Evolutionary conservation across 2,113 vertebrate species (phyloP).

Genomic region (Glareola pratincola): DNA sequence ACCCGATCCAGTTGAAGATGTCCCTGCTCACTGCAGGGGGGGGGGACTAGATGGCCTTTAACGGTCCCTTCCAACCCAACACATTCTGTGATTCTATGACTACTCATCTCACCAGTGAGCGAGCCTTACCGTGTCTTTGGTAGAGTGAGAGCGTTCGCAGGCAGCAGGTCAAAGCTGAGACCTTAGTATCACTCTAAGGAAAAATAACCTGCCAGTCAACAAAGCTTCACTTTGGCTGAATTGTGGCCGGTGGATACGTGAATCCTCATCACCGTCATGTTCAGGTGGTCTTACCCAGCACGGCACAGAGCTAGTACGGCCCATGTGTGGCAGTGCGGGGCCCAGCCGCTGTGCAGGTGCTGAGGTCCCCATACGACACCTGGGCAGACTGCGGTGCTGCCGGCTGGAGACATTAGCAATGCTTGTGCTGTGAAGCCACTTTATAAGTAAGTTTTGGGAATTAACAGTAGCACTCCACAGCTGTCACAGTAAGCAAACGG

Average conservation of each 20-base stretch:
- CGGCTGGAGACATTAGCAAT: not conserved
- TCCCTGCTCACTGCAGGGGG: too few relatives aligned
- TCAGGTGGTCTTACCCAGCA: not conserved
- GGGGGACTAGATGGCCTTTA: too few relatives aligned
- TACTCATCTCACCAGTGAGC: not conserved
- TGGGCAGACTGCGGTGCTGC: not conserved
- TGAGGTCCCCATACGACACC: not conserved
- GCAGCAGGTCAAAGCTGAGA: not conserved
- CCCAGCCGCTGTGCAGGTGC: not conserved
- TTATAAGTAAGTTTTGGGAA: not conserved
- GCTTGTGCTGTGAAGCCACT: not conserved
- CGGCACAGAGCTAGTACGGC: accelerated
- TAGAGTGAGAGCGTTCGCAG: not conserved
- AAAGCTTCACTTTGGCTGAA: not conserved
- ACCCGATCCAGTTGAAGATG: too few relatives aligned
- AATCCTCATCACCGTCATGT: too few relatives aligned
- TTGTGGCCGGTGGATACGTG: not conserved
- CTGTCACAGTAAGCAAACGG: not conserved
- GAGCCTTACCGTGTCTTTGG: not conserved
- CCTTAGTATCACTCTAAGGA: not conserved
- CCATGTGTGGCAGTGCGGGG: not conserved
- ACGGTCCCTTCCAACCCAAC: too few relatives aligned
- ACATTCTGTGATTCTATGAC: too few relatives aligned
- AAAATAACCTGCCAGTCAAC: not conserved
- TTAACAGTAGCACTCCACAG: not conserved